These are phyloP conservation scores for Chaenogobius annularis DNA, from an alignment of 2,113 vertebrate species.

Conservation along the genomic window DNA sequence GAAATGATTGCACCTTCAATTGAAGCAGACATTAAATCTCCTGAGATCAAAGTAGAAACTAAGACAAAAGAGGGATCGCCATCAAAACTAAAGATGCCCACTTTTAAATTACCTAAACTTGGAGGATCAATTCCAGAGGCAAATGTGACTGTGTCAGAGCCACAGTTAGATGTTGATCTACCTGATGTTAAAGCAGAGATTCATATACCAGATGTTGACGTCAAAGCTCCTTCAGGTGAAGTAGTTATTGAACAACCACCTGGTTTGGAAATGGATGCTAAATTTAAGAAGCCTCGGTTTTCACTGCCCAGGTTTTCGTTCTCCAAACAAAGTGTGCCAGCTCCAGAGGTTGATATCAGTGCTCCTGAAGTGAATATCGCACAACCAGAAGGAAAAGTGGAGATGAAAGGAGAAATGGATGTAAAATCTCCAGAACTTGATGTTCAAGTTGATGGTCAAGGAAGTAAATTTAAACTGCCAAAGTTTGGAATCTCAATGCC, in stretches of 20 bases:
- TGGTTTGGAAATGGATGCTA: slow-evolving; percentile 41
- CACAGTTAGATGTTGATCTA: slow-evolving; percentile 8
- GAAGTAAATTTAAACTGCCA: slow-evolving; percentile 33
- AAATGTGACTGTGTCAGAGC: slow-evolving; percentile 12
- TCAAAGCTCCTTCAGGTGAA: slow-evolving; percentile 15
- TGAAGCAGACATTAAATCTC: slow-evolving; percentile 29
- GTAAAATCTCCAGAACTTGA: slow-evolving; percentile 15
- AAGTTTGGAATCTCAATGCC: slow-evolving; percentile 11
- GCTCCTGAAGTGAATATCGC: neutral
- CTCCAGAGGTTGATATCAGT: slow-evolving; percentile 34
- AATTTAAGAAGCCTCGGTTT: slow-evolving; percentile 59
- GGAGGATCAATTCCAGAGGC: slow-evolving; percentile 28
- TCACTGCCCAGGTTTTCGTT: slow-evolving; percentile 65
- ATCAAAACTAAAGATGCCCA: slow-evolving; percentile 50
- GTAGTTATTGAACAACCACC: slow-evolving; percentile 32
- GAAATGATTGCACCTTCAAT: slow-evolving; percentile 15
- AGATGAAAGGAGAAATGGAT: slow-evolving; percentile 6
- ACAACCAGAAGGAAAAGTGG: neutral
- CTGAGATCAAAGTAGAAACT: slow-evolving; percentile 14
- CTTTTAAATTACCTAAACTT: slow-evolving; percentile 37
- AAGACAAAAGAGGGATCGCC: slow-evolving; percentile 26
- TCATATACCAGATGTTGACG: slow-evolving; percentile 22
- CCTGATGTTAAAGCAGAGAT: slow-evolving; percentile 28
- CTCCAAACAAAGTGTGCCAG: slow-evolving; percentile 55
- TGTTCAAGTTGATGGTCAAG: slow-evolving; percentile 25